Evolutionary conservation across 2,113 vertebrate genomes (phyloP).

Genomic region (Sclerurus mexicanus): DNA sequence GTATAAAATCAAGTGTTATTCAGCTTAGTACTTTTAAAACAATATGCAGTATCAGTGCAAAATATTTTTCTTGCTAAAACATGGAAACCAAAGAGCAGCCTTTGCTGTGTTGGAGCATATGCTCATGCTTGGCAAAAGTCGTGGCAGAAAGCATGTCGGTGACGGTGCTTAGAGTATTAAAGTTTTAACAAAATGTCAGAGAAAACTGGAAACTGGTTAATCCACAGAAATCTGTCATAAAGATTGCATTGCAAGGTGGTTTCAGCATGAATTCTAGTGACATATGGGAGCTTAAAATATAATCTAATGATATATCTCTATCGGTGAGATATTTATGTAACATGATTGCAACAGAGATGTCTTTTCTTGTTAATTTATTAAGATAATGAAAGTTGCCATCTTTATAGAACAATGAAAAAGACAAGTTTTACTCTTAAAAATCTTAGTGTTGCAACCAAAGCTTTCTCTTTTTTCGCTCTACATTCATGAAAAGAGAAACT

Average conservation of each 20-base stretch:
- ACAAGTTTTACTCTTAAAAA: neutral
- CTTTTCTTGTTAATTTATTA: constrained; percentile 68
- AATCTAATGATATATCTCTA: constrained; percentile 71
- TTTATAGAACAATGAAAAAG: constrained; percentile 4
- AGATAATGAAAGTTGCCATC: constrained; percentile 28
- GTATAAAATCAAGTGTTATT: neutral
- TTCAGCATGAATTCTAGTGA: constrained; percentile 66
- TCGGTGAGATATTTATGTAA: constrained; percentile 69
- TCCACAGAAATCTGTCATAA: constrained; percentile 75
- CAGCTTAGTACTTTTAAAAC: neutral
- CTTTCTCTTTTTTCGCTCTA: neutral
- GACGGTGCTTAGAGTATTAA: constrained; percentile 67
- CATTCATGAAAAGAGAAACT: neutral
- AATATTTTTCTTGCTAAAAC: neutral
- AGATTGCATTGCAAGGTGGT: constrained; percentile 66
- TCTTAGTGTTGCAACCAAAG: neutral
- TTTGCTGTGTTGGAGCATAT: constrained; percentile 62
- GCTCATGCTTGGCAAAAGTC: constrained; percentile 53
- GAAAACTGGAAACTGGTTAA: constrained; percentile 68
- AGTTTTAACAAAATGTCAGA: constrained; percentile 75
- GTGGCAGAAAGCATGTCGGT: constrained; percentile 65
- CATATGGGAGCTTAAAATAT: constrained; percentile 76
- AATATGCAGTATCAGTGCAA: neutral
- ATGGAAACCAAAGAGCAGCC: neutral
- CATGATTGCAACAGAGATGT: constrained; percentile 59